phyloP scores from a whole-genome alignment of 2,113 vertebrate genomes.

The Cacatua alba region DNA sequence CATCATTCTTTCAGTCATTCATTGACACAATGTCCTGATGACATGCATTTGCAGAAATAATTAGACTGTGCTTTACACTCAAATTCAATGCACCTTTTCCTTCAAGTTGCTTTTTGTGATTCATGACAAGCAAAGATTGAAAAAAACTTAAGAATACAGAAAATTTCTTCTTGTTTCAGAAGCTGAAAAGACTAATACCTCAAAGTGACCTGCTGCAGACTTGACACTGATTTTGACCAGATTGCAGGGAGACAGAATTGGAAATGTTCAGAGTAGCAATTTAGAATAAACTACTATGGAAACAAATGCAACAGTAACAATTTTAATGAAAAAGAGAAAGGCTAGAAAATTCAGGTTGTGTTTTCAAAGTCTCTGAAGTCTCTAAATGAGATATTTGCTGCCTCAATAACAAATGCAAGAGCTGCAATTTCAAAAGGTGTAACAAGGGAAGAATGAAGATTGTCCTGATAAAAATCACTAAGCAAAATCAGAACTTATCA shows the following conservation, averaged over 20 bases:
- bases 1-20: neutral
- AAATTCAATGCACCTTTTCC: neutral
- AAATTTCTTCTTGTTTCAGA: neutral
- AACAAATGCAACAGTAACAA: slow-evolving; percentile 1
- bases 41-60: neutral
- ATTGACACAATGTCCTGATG: neutral
- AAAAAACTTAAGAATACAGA: neutral
- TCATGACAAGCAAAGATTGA: neutral
- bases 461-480: neutral
- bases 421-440: neutral
- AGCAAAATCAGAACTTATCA: neutral
- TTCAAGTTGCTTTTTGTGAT: slow-evolving; percentile 4
- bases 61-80: neutral
- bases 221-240: neutral
- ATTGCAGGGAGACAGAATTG: neutral
- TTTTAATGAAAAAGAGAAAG: slow-evolving; percentile 34
- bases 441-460: neutral
- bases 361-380: slow-evolving; percentile 2
- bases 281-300: neutral
- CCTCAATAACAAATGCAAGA: neutral
- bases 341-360: neutral
- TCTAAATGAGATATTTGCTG: slow-evolving; percentile 20
- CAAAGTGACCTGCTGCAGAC: neutral
- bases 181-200: neutral
- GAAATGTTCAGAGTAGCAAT: slow-evolving; percentile 1